Evolutionary conservation across 2,888 invertebrate genomes (phyloP).

Genomic region (Microctonus brassicae): DNA sequence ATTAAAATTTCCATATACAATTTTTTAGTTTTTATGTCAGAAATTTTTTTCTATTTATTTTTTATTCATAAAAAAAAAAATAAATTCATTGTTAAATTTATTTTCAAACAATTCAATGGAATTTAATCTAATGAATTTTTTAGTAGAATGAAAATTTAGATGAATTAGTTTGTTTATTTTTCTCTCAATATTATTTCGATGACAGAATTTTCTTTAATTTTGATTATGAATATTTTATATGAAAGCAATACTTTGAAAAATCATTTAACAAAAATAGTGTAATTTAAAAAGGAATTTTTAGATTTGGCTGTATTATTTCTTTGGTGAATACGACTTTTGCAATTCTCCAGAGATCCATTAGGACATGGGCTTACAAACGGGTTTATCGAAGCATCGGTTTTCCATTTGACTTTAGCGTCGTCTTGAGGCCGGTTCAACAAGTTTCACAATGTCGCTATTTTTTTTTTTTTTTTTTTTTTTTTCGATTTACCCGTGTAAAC

Average conservation of each 20-base stretch:
- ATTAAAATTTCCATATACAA: background rate
- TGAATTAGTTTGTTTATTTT: too few relatives aligned
- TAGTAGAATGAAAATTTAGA: too few relatives aligned
- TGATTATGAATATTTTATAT: too few relatives aligned
- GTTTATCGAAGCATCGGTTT: slow-evolving; percentile 18
- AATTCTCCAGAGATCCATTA: slow-evolving; percentile 11
- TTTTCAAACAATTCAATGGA: too few relatives aligned
- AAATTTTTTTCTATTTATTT: background rate
- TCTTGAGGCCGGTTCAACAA: background rate
- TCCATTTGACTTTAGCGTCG: slow-evolving; percentile 1
- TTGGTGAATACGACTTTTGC: background rate
- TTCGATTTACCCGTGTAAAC: background rate
- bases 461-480: background rate
- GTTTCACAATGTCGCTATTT: background rate
- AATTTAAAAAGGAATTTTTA: background rate
- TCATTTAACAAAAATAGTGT: background rate
- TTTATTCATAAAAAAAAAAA: background rate
- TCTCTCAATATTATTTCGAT: too few relatives aligned
- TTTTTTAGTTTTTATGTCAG: background rate
- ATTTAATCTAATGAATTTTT: too few relatives aligned
- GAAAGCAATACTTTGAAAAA: background rate
- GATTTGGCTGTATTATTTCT: background rate
- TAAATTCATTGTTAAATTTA: too few relatives aligned
- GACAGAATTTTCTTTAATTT: too few relatives aligned
- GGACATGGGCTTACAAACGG: slow-evolving; percentile 8